Percentiles rank a stretch among this genome's conserved stretches.
These are phyloP conservation scores for Lagorchestes hirsutus DNA, from an alignment of 2,797 vertebrate species.

Conservation along the genomic window DNA sequence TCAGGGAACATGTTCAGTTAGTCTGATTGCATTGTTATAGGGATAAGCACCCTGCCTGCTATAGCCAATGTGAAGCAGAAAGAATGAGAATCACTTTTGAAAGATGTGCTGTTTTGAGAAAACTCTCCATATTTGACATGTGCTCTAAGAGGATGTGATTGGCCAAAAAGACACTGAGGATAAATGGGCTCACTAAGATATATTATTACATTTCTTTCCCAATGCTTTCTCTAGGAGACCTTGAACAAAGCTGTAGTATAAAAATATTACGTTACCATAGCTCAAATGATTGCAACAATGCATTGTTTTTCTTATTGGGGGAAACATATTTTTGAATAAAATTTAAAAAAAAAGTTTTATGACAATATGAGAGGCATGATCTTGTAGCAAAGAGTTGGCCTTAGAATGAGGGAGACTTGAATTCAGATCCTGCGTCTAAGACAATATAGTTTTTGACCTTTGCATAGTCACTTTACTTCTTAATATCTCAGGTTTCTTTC, in stretches of 20 bases:
- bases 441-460: background rate
- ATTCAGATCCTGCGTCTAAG: background rate
- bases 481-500: background rate
- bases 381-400: background rate
- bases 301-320: background rate
- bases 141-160: background rate
- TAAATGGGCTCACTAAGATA: background rate
- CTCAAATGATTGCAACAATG: background rate
- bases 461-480: background rate
- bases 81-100: background rate
- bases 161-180: background rate
- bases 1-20: background rate
- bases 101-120: conserved; percentile 15
- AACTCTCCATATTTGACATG: background rate
- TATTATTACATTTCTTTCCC: background rate
- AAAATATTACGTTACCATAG: conserved; percentile 12
- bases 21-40: background rate
- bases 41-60: background rate
- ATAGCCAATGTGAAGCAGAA: background rate
- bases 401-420: background rate
- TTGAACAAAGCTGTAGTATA: background rate
- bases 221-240: background rate
- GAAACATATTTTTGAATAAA: background rate
- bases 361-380: background rate
- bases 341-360: background rate